These are phyloP conservation scores for Gila robusta DNA, from an alignment of 2,797 vertebrate genomes.

Conservation along the genomic window DNA sequence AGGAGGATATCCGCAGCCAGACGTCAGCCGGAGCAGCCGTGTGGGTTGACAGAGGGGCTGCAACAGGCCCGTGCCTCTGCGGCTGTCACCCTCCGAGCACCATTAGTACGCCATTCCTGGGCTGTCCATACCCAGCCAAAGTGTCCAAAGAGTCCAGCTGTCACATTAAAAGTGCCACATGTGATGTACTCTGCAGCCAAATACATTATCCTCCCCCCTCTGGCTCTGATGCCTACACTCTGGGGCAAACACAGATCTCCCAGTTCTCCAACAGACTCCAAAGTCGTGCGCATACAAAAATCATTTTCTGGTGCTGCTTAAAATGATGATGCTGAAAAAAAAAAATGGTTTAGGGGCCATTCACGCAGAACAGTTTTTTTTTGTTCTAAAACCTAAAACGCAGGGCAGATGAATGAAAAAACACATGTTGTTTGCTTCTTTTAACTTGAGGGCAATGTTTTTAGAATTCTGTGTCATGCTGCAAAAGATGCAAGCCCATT, in stretches of 20 bases:
- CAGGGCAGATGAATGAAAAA: neutral
- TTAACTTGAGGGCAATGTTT: neutral
- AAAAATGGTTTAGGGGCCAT: neutral
- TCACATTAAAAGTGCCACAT: conserved; percentile 53
- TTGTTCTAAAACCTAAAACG: neutral
- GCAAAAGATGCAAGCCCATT: neutral
- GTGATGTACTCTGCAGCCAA: conserved; percentile 36
- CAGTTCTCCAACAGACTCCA: conserved; percentile 15
- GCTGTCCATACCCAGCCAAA: conserved; percentile 50
- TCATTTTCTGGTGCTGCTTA: neutral
- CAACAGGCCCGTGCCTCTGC: conserved; percentile 42
- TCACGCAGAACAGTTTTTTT: neutral
- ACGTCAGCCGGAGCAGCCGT: conserved; percentile 52
- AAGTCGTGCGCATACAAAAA: neutral
- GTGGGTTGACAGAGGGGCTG: conserved; percentile 59
- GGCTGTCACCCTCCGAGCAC: conserved; percentile 58
- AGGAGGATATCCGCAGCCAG: conserved; percentile 44
- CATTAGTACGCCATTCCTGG: conserved; percentile 56
- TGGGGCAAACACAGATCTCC: conserved; percentile 38
- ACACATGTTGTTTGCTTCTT: neutral
- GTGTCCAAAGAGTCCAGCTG: conserved; percentile 53
- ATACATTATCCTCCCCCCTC: conserved; percentile 48
- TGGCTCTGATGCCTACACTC: conserved; percentile 54
- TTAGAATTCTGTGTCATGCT: neutral
- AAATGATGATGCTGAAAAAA: neutral